phyloP scores from a whole-genome alignment of 1,140 invertebrate genomes.

The Drosophila tsacasi region DNA sequence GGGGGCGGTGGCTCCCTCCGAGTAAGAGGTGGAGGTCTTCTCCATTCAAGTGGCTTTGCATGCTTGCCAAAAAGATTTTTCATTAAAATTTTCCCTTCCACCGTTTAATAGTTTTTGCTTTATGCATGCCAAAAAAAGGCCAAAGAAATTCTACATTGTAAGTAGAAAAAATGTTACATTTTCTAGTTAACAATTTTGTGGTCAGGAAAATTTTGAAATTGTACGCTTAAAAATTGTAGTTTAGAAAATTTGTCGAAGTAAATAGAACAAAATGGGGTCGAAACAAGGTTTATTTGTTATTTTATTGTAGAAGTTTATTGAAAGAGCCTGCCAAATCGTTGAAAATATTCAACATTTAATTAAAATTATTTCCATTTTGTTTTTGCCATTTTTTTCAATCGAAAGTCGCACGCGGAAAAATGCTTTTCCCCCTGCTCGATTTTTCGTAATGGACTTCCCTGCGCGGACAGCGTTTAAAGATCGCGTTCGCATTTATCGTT shows the following conservation, averaged over 20 bases:
- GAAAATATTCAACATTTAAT: slow-evolving; percentile 23
- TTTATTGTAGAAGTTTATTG: not conserved
- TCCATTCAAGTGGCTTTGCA: slow-evolving; percentile 67
- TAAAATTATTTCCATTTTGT: slow-evolving; percentile 31
- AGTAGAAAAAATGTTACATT: slow-evolving; percentile 36
- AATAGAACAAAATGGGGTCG: not conserved
- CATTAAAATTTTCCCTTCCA: slow-evolving; percentile 74
- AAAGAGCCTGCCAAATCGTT: not conserved
- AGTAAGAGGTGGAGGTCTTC: not conserved
- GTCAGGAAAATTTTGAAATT: slow-evolving; percentile 10
- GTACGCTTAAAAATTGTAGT: not conserved
- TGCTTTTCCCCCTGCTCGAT: slow-evolving; percentile 1
- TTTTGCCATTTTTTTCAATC: slow-evolving; percentile 25
- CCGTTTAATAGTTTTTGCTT: slow-evolving; percentile 61
- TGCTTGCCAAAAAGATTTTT: slow-evolving; percentile 71
- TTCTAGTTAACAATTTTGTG: slow-evolving; percentile 1
- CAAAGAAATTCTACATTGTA: slow-evolving; percentile 44
- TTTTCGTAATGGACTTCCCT: slow-evolving; percentile 37
- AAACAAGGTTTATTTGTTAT: not conserved
- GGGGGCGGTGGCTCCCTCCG: not conserved
- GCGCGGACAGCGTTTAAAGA: slow-evolving; percentile 47
- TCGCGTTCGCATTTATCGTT: slow-evolving; percentile 35
- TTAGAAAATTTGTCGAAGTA: not conserved
- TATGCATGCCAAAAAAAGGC: slow-evolving; percentile 7
- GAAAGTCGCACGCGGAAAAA: slow-evolving; percentile 30